A percentile compares a stretch with the other conserved stretches of the same genome.
These are phyloP conservation scores for Parauchenoglanis ngamensis DNA, from an alignment of 2,797 vertebrate species.

Conservation along the genomic window DNA sequence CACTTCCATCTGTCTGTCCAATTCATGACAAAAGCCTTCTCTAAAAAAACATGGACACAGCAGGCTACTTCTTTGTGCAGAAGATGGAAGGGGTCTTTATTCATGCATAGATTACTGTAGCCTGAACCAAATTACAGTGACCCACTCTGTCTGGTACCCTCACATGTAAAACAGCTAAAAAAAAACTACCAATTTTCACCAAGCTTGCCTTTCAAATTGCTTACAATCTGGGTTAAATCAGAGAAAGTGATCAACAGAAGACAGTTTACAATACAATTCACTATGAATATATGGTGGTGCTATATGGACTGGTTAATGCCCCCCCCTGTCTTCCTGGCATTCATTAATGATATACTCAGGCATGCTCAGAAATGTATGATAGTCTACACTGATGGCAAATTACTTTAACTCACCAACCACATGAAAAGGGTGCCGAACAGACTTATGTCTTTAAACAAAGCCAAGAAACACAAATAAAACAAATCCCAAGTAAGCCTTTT, in stretches of 20 bases:
- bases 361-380: neutral
- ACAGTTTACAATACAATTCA: neutral
- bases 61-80: neutral
- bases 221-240: neutral
- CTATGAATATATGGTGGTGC: neutral
- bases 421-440: neutral
- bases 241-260: neutral
- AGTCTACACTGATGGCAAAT: too few species aligned
- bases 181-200: neutral
- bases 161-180: neutral
- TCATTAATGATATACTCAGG: neutral
- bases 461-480: neutral
- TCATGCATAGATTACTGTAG: slow-evolving; percentile 8
- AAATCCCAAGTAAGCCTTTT: neutral
- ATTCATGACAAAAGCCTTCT: slow-evolving; percentile 13
- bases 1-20: slow-evolving; percentile 8
- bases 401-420: neutral
- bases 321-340: neutral
- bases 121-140: slow-evolving; percentile 14
- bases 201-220: neutral
- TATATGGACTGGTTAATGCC: neutral
- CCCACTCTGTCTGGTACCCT: slow-evolving; percentile 9
- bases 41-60: slow-evolving; percentile 3
- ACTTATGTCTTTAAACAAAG: neutral
- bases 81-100: neutral